Percentiles rank a stretch among this genome's conserved stretches.
Conservation (phyloP, 2,113 vertebrate species). For the Donacobius atricapilla region DNA sequence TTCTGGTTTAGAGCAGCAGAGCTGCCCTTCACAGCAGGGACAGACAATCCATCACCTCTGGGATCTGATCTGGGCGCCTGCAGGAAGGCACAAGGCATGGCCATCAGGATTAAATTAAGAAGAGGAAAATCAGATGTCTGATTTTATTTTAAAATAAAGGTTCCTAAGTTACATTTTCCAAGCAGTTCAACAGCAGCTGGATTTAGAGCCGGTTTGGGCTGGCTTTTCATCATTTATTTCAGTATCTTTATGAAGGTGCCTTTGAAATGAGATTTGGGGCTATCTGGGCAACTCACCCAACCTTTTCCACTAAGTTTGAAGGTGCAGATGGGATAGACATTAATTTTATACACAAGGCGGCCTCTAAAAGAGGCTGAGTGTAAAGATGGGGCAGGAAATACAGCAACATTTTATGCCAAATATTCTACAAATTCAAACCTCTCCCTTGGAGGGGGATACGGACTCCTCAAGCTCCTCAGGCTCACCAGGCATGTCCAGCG, state of each 20-base stretch:
- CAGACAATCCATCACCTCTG: neutral
- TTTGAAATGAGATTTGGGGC: neutral
- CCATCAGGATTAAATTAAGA: neutral
- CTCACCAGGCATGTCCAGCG: neutral
- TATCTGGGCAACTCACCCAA: rapidly evolving
- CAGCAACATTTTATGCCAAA: neutral
- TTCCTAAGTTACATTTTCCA: neutral
- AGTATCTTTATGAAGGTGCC: neutral
- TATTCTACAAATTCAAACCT: neutral
- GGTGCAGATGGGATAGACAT: neutral
- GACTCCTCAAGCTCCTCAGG: too few relatives aligned
- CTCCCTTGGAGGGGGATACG: neutral
- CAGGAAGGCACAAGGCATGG: neutral
- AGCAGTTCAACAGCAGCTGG: neutral
- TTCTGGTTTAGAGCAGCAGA: neutral
- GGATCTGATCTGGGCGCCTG: rapidly evolving
- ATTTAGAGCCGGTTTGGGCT: neutral
- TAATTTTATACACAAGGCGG: neutral
- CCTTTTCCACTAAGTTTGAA: neutral
- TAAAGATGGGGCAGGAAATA: neutral
- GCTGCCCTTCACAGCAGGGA: neutral
- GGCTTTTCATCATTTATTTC: neutral
- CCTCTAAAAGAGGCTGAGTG: neutral
- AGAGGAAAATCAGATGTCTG: neutral
- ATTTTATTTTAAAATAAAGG: neutral